Evolutionary conservation across 2,888 invertebrate species (phyloP).

Genomic region (Uloborus plumipes): DNA sequence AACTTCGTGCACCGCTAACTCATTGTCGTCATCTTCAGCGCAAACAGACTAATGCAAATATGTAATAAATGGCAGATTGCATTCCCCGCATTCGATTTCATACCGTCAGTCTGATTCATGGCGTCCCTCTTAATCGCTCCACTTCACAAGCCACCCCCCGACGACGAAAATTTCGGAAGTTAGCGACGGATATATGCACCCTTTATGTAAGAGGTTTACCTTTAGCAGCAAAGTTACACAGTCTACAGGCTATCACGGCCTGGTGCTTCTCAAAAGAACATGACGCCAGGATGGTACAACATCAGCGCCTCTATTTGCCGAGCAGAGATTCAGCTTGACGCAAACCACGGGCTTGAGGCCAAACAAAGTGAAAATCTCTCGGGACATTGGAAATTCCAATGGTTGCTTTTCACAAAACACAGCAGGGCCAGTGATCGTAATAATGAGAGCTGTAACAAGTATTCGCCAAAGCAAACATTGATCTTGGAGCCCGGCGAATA

Average conservation of each 20-base stretch:
- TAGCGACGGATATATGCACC: no score
- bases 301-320: slow-evolving; percentile 29
- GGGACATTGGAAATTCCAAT: slow-evolving; percentile 47
- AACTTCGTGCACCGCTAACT: no score
- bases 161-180: no score
- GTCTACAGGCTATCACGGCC: slow-evolving; percentile 21
- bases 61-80: no score
- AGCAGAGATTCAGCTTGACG: slow-evolving; percentile 25
- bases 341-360: slow-evolving; percentile 20
- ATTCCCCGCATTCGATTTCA: no score
- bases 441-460: slow-evolving; percentile 60
- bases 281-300: not conserved
- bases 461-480: slow-evolving; percentile 57
- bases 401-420: slow-evolving; percentile 31
- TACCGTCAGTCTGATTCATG: no score
- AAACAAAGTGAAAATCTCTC: slow-evolving; percentile 42
- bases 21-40: no score
- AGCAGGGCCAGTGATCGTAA: slow-evolving; percentile 39
- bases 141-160: no score
- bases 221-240: slow-evolving; percentile 16
- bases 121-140: no score
- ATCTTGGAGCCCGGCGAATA: slow-evolving; percentile 27
- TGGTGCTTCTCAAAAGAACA: slow-evolving; percentile 33
- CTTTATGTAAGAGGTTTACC: slow-evolving; percentile 20
- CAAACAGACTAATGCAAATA: no score